Evolutionary conservation across 2,113 vertebrate species (phyloP).

Genomic region (Rousettus leschenaultii): DNA sequence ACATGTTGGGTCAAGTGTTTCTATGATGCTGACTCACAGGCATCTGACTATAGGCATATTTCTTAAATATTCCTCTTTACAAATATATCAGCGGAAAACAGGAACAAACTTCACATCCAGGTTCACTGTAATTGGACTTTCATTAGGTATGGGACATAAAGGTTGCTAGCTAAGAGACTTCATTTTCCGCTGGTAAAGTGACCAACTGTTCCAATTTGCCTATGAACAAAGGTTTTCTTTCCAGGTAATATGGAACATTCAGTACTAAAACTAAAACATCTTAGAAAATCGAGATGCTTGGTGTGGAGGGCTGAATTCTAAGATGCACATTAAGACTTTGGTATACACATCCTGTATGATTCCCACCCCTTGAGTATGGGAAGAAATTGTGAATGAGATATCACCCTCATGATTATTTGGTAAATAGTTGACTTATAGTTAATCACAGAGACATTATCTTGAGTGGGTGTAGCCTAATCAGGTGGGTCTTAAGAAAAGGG

Average conservation of each 20-base stretch:
- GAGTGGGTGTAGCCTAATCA: background rate
- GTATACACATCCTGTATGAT: background rate
- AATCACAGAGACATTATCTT: background rate
- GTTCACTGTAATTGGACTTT: background rate
- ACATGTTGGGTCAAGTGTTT: background rate
- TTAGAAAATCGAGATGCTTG: background rate
- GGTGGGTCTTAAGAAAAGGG: background rate
- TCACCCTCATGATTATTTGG: background rate
- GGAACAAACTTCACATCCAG: background rate
- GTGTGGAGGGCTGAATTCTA: background rate
- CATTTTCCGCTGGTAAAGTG: background rate
- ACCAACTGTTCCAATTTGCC: background rate
- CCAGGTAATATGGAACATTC: background rate
- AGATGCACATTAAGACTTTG: background rate
- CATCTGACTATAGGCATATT: background rate
- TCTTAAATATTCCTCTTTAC: background rate
- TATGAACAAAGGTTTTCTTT: background rate
- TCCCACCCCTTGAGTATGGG: background rate
- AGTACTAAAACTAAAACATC: background rate
- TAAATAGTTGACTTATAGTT: background rate
- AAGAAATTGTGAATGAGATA: background rate
- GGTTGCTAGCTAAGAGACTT: background rate
- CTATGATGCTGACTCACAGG: background rate
- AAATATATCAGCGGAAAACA: background rate
- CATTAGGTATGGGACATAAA: background rate